Evolutionary conservation across 2,888 invertebrate species (phyloP), one percentile per base, ranked within the genome.

Genomic region (Encarsia formosa): DNA sequence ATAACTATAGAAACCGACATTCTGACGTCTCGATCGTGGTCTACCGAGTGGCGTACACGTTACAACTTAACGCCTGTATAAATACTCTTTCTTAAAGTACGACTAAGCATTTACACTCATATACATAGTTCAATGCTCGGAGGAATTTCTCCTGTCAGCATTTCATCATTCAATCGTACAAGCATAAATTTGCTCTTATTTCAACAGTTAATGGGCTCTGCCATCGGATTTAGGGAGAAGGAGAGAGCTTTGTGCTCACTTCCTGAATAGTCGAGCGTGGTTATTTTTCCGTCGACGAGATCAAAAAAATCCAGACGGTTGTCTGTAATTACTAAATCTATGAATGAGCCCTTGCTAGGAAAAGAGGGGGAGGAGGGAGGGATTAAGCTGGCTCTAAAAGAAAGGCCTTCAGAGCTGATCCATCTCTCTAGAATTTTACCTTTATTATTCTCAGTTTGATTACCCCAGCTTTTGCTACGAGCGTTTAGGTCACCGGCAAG

Each of bases 401-500:
- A 5, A 2, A 45, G 4, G 2, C 19, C 26, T 2, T 11, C 18
- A 13, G 11, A 18, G 5, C 31, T n/a, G 2, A 5, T 2, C 52
- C 54, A 56, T 0, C 44, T 18, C 9, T 19, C 26, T 1, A 54
- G 19, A 2, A 48, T 40, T 29, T 35, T 38, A 1, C 56, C 56
- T 43, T 54, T 34, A 1, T n/a, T 24, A 15, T 43, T 50, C 11
- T n/a, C 23, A 2, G 13, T 2, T 2, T 8, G 8, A 16, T 50
- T 39, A 18, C 50, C 43, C 43, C 38, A 50, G 11, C 8, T 13
- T 1, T 24, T 42, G 23, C 37, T 16, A 13, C 43, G 22, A 6
- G 43, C 34, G 29, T 44, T 44, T 9, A 50, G 20, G 15, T 50
- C 50, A 1, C 50, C 44, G 3, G 38, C 37, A 11, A 50, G 2